Evolutionary conservation across 2,888 invertebrate genomes (phyloP).

Genomic region (Cheilosia urbana): DNA sequence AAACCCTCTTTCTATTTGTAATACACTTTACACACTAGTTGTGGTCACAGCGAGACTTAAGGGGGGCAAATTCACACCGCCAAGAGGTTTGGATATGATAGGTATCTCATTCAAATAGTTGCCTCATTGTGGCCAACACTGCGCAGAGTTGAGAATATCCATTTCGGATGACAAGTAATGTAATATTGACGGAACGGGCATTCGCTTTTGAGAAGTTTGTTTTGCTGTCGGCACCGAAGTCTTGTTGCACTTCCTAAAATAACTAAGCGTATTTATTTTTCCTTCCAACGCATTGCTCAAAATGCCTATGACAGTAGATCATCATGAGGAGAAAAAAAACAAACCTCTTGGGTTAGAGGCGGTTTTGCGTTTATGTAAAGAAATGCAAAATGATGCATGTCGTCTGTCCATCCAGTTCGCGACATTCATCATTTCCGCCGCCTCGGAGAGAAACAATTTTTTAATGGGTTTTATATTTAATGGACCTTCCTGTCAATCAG

Average conservation of each 20-base stretch:
- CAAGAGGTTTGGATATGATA: slow-evolving; percentile 13
- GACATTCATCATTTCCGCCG: slow-evolving; percentile 55
- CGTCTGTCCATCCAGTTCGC: slow-evolving; percentile 29
- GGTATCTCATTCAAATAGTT: slow-evolving; percentile 50
- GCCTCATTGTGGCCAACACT: slow-evolving; percentile 56
- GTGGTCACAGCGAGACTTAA: neutral
- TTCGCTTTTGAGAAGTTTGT: slow-evolving; percentile 9
- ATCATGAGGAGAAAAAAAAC: slow-evolving; percentile 6
- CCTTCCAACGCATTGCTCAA: neutral
- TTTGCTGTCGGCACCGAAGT: neutral
- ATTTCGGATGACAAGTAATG: slow-evolving; percentile 50
- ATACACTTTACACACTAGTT: slow-evolving; percentile 6
- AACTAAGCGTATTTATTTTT: neutral
- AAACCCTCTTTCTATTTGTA: slow-evolving; percentile 34
- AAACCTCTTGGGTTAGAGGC: slow-evolving; percentile 9
- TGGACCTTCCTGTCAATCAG: slow-evolving; percentile 72
- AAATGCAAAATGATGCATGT: slow-evolving; percentile 43
- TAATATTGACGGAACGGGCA: slow-evolving; percentile 36
- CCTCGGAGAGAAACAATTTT: slow-evolving; percentile 50
- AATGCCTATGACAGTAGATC: slow-evolving; percentile 24
- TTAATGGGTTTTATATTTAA: slow-evolving; percentile 60
- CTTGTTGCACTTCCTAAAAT: slow-evolving; percentile 22
- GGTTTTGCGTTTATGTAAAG: slow-evolving; percentile 49
- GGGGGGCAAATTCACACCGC: slow-evolving; percentile 38
- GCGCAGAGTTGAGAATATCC: slow-evolving; percentile 42